Evolutionary conservation across 2,113 vertebrate species (phyloP).

Genomic region (Ophthalmolycus amberensis): DNA sequence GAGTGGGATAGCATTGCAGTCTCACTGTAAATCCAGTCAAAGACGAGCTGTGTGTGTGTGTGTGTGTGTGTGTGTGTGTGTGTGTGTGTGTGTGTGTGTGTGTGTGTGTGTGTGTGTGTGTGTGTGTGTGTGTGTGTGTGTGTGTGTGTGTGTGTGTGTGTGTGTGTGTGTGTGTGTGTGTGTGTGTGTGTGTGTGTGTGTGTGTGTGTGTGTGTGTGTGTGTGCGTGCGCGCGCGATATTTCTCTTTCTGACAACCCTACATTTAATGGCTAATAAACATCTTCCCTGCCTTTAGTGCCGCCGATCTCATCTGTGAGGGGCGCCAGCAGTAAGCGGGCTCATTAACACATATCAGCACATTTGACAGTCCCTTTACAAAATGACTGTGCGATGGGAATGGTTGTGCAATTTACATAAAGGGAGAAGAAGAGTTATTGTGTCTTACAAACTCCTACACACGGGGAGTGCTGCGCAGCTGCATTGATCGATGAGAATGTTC

Average conservation of each 20-base stretch:
- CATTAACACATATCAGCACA: background rate
- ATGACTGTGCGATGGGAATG: constrained; percentile 16
- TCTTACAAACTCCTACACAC: background rate
- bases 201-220: background rate
- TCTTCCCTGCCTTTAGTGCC: constrained; percentile 25
- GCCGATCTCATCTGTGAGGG: constrained; percentile 36
- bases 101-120: too few relatives aligned
- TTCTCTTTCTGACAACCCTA: constrained; percentile 51
- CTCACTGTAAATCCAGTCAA: constrained; percentile 29
- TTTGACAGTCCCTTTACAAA: constrained; percentile 1
- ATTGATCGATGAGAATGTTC: background rate
- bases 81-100: too few relatives aligned
- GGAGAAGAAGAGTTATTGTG: background rate
- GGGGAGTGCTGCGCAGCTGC: background rate
- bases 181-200: too few relatives aligned
- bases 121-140: too few relatives aligned
- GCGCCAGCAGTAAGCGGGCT: constrained; percentile 4
- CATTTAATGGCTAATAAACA: constrained; percentile 52
- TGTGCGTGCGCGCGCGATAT: constrained; percentile 34
- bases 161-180: too few relatives aligned
- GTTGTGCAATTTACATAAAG: constrained; percentile 17
- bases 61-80: too few relatives aligned
- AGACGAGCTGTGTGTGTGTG: constrained; percentile 10
- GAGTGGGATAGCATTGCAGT: background rate
- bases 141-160: too few relatives aligned